These are phyloP conservation scores for Pogonocherus hispidulus DNA, from an alignment of 2,888 invertebrate genomes.

Conservation along the genomic window DNA sequence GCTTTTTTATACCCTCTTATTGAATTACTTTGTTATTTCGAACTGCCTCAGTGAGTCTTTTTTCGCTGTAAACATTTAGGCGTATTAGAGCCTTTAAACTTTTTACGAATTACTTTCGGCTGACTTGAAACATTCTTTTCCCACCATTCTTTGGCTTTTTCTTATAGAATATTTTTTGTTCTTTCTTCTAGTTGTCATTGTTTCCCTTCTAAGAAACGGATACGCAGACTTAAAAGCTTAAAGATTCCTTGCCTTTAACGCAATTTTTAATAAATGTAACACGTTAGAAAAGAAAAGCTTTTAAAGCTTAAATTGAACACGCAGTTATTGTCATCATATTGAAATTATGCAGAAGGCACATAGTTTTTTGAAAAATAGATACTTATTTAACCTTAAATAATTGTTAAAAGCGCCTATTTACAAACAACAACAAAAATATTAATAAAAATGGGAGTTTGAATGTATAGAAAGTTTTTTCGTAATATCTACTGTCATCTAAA, in stretches of 20 bases:
- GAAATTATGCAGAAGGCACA: too few species aligned
- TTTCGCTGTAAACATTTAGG: conserved; percentile 2
- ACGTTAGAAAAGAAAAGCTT: not conserved
- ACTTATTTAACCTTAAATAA: too few species aligned
- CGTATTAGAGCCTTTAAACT: conserved; percentile 3
- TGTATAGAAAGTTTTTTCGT: too few species aligned
- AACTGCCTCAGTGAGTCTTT: conserved; percentile 1
- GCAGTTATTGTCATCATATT: too few species aligned
- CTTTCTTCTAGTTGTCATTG: not conserved
- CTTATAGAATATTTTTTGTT: not conserved
- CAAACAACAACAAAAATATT: too few species aligned
- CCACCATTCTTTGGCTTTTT: not conserved
- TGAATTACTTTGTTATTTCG: not conserved
- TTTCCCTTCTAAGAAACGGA: not conserved
- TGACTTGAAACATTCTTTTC: not conserved
- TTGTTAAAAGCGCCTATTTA: too few species aligned
- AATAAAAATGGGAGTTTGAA: too few species aligned
- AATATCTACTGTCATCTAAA: too few species aligned
- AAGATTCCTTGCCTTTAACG: not conserved
- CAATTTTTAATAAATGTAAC: conserved; percentile 2
- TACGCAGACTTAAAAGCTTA: not conserved
- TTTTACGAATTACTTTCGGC: conserved; percentile 1
- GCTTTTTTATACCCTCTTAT: not conserved
- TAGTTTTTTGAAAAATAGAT: too few species aligned
- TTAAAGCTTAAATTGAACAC: too few species aligned